A percentile compares a stretch with the other conserved stretches of the same genome.
Evolutionary conservation across 2,113 vertebrate genomes (phyloP).

Genomic region (Gymnogyps californianus): DNA sequence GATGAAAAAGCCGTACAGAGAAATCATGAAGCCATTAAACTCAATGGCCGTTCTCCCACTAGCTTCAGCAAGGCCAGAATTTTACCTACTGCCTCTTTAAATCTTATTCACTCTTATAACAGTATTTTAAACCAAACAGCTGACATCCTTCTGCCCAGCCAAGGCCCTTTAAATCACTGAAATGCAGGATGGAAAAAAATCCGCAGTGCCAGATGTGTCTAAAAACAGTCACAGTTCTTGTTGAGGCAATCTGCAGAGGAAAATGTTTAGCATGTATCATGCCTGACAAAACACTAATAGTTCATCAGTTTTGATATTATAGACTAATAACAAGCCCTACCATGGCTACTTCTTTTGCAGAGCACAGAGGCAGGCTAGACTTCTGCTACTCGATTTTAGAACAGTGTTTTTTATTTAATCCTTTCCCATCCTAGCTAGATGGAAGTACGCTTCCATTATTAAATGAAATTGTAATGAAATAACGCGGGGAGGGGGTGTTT

Average conservation of each 20-base stretch:
- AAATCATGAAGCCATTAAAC: neutral
- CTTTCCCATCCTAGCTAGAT: neutral
- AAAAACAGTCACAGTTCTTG: conserved; percentile 35
- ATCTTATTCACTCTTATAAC: neutral
- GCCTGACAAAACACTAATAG: conserved; percentile 50
- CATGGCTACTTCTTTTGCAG: conserved; percentile 32
- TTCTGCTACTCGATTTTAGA: conserved; percentile 26
- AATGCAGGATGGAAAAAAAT: conserved; percentile 22
- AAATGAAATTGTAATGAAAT: conserved; percentile 53
- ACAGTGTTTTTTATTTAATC: conserved; percentile 24
- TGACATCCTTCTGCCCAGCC: conserved; percentile 48
- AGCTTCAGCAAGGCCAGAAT: neutral
- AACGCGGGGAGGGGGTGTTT: neutral
- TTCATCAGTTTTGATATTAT: conserved; percentile 45
- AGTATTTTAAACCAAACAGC: conserved; percentile 33
- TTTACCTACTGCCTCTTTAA: conserved; percentile 47
- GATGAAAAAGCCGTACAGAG: neutral
- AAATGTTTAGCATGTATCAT: neutral
- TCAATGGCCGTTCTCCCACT: neutral
- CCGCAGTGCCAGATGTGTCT: conserved; percentile 43
- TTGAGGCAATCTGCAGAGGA: conserved; percentile 6
- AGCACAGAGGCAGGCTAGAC: neutral
- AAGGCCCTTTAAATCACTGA: conserved; percentile 51
- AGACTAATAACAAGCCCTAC: conserved; percentile 34
- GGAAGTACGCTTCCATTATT: conserved; percentile 42